These are phyloP conservation scores for Grus americana DNA, from an alignment of 2,113 vertebrate genomes.

Conservation along the genomic window DNA sequence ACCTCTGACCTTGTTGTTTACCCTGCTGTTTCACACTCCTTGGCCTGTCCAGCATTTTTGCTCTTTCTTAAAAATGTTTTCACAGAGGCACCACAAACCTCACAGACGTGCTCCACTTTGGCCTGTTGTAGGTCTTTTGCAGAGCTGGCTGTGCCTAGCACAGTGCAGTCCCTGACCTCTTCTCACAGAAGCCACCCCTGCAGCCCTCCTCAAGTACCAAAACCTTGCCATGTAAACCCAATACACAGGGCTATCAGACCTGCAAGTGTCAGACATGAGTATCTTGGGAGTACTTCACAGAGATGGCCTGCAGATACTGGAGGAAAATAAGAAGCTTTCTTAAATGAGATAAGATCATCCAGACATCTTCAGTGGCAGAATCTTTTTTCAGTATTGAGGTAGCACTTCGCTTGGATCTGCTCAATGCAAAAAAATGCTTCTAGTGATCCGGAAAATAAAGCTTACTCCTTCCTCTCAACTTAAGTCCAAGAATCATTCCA, in stretches of 20 bases:
- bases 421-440: not conserved
- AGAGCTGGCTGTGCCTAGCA: not conserved
- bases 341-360: not conserved
- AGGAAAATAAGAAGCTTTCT: not conserved
- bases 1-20: not conserved
- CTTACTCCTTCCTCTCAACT: not conserved
- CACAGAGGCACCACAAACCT: not conserved
- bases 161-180: not conserved
- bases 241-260: not conserved
- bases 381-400: not conserved
- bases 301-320: not conserved
- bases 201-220: not conserved
- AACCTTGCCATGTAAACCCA: not conserved
- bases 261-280: not conserved
- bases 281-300: not conserved
- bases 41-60: not conserved
- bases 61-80: not conserved
- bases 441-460: not conserved
- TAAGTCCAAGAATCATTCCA: not conserved
- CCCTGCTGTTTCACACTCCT: not conserved
- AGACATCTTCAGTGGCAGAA: not conserved
- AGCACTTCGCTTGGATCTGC: not conserved
- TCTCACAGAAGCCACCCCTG: not conserved
- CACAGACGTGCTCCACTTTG: not conserved
- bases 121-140: not conserved